A percentile compares a stretch with the other conserved stretches of the same genome.
Conservation (phyloP, 2,888 invertebrate species). For the Drosophila nigricruria region DNA sequence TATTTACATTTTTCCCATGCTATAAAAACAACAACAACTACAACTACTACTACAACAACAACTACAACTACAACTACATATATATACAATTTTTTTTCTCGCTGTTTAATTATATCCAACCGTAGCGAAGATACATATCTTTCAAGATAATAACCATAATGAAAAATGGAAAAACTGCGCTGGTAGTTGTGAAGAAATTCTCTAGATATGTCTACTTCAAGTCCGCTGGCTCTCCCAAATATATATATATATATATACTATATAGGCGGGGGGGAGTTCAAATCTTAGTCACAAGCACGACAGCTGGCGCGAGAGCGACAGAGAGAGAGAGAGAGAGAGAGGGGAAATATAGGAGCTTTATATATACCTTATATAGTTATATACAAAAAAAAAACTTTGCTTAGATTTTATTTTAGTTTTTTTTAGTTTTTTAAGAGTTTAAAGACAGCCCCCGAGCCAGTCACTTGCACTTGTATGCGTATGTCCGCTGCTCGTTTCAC, state of each 20-base stretch:
- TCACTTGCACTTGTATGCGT: slow-evolving; percentile 71
- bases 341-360: not conserved
- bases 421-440: slow-evolving; percentile 3
- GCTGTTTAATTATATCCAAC: slow-evolving; percentile 83
- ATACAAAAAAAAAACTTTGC: slow-evolving; percentile 21
- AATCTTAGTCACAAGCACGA: slow-evolving; percentile 68
- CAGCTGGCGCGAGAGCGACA: slow-evolving; percentile 14
- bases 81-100: slow-evolving; percentile 57
- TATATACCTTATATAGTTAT: slow-evolving; percentile 32
- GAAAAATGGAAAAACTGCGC: slow-evolving; percentile 81
- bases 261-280: slow-evolving; percentile 28
- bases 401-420: slow-evolving; percentile 14
- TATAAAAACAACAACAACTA: slow-evolving; percentile 54
- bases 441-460: slow-evolving; percentile 16
- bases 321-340: not conserved
- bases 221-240: slow-evolving; percentile 43
- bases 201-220: slow-evolving; percentile 65
- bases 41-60: slow-evolving; percentile 18
- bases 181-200: slow-evolving; percentile 78
- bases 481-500: slow-evolving; percentile 75
- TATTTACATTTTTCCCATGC: slow-evolving; percentile 85
- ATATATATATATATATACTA: slow-evolving; percentile 16
- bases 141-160: slow-evolving; percentile 84
- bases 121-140: slow-evolving; percentile 84
- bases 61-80: slow-evolving; percentile 7